phyloP scores from a whole-genome alignment of 1,140 invertebrate species.

The Nymphalis io region DNA sequence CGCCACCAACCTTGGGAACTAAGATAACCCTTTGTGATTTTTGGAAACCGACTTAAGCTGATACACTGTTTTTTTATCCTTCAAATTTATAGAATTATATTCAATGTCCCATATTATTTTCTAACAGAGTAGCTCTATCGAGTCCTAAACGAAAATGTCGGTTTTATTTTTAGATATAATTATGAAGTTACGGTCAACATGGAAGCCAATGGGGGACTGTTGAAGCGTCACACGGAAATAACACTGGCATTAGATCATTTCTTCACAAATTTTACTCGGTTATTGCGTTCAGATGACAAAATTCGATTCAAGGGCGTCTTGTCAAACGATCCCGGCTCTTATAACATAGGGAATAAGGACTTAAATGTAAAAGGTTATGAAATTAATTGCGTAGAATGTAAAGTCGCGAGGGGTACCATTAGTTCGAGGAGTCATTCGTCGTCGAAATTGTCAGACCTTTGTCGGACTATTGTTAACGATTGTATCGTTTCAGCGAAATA shows the following conservation, averaged over 20 bases:
- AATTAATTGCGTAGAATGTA: constrained; percentile 85
- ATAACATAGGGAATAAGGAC: constrained; percentile 81
- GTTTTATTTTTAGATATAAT: constrained; percentile 79
- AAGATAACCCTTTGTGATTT: too few species aligned
- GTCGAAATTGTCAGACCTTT: constrained; percentile 66
- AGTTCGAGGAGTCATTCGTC: constrained; percentile 66
- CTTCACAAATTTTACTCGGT: constrained; percentile 87
- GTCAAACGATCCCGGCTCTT: constrained; percentile 69
- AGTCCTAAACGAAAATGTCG: too few species aligned
- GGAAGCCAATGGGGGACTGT: constrained; percentile 83
- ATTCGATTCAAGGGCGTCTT: constrained; percentile 86
- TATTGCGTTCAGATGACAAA: constrained; percentile 85
- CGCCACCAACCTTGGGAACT: too few species aligned
- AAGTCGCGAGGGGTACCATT: constrained; percentile 79
- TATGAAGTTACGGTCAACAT: constrained; percentile 87
- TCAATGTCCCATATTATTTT: too few species aligned
- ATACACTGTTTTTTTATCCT: background rate
- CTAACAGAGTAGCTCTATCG: too few species aligned
- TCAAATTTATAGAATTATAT: background rate
- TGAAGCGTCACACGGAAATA: constrained; percentile 83
- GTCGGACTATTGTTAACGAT: constrained; percentile 81
- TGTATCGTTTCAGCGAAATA: constrained; percentile 85
- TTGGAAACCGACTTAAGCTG: too few species aligned
- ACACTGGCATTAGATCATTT: constrained; percentile 82
- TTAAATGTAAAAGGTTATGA: constrained; percentile 83